Base-by-base conservation (phyloP, 2,888 invertebrate genomes). In the Diaprepes abbreviatus region DNA sequence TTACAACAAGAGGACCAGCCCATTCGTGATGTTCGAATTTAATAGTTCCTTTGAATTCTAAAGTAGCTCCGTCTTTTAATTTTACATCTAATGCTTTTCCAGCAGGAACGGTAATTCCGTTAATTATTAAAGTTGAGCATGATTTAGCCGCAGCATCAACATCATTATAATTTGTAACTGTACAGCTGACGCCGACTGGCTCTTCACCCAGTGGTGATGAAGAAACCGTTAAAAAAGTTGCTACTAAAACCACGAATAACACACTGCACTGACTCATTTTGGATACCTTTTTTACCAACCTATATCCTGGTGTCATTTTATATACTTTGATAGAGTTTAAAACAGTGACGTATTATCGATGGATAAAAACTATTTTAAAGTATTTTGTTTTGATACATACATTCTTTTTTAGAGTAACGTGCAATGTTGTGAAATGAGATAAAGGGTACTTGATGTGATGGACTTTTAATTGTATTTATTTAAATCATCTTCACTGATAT, bases 61-160 rank as follows among this genome's bases (percentile, higher is more conserved):
- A 6, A 6, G 19, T 57, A 10, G 58, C 10, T n/a, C 65, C 65
- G 7, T 14, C 21, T 17, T 58, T 58, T 24, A 58, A 21, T 9
- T 43, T 48, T 6, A 66, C 2, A 3, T 21, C 24, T n/a, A 66
- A 17, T 16, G 65, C 58, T 19, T 45, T 35, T 10, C 65, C 65
- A 36, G 58, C 65, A 17, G 65, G 65, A 2, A 66, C 65, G 4
- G 57, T 43, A 3, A 66, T 19, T 21, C 36, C 45, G 14, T 58
- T 16, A 19, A 66, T 28, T 12, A 21, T 24, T 10, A 66, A 17
- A 2, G n/a, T 19, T 1, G 35, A 43, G 14, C 66, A 66, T 14
- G 33, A 17, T 4, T 48, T 57, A 1, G 58, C 48, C 0, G 58
- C 66, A 6, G 14, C n/a, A 5, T 40, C 45, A 7, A 64, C 43